A percentile compares a stretch with the other conserved stretches of the same genome.
Conservation (phyloP, 2,113 vertebrate species). For the Campylomormyrus tamandua region DNA sequence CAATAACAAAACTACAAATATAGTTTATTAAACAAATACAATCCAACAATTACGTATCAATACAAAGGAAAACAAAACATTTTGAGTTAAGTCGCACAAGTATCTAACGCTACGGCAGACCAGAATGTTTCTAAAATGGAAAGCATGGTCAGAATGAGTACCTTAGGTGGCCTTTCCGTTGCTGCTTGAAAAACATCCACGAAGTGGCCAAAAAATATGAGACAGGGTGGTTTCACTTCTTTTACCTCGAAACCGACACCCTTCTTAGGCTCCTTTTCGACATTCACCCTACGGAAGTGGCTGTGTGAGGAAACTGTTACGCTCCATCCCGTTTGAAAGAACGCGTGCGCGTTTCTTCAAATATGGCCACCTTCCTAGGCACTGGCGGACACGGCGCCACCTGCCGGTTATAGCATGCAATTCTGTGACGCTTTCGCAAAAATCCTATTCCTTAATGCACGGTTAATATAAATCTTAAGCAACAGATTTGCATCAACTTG, state of each 20-base stretch:
- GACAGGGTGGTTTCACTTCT: not conserved
- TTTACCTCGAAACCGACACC: not conserved
- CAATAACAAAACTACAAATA: not conserved
- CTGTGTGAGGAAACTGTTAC: not conserved
- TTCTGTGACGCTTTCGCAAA: not conserved
- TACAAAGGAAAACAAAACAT: not conserved
- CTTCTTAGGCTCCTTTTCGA: not conserved
- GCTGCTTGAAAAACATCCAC: not conserved
- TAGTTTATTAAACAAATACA: not conserved
- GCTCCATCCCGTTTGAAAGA: not conserved
- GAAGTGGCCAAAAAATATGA: not conserved
- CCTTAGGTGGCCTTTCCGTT: constrained; percentile 1
- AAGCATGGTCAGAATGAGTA: not conserved
- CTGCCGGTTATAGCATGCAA: not conserved
- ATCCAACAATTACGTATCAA: not conserved
- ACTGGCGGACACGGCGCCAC: not conserved
- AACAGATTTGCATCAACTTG: not conserved
- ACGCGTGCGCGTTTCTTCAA: not conserved
- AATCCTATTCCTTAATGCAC: not conserved
- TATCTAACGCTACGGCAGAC: not conserved
- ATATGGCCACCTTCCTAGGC: not conserved
- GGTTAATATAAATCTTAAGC: not conserved
- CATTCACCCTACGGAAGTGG: not conserved
- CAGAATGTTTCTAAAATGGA: not conserved
- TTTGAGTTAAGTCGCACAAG: not conserved